A percentile compares a stretch with the other conserved stretches of the same genome.
Evolutionary conservation across 2,797 vertebrate species (phyloP).

Genomic region (Luscinia luscinia): DNA sequence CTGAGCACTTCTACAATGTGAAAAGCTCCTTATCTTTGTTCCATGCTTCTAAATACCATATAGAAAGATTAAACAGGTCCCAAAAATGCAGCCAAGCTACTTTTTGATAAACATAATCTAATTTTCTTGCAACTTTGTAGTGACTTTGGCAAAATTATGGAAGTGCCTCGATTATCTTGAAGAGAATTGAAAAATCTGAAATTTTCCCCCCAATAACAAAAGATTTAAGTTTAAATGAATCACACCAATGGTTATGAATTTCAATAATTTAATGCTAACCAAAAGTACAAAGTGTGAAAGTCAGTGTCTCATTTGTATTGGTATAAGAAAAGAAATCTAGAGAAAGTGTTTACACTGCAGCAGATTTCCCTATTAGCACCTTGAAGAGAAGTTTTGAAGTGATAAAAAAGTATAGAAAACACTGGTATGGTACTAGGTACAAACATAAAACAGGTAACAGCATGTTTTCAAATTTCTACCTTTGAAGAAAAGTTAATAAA

Average conservation of each 20-base stretch:
- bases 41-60: not conserved
- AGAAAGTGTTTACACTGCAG: conserved; percentile 63
- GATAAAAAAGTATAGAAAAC: conserved; percentile 63
- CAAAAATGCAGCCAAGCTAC: not conserved
- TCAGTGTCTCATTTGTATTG: conserved; percentile 55
- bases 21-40: not conserved
- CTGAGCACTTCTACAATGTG: not conserved
- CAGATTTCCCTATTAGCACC: conserved; percentile 76
- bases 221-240: not conserved
- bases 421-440: not conserved
- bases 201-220: not conserved
- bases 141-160: not conserved
- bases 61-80: not conserved
- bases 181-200: not conserved
- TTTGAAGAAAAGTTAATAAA: conserved; percentile 24
- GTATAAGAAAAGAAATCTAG: conserved; percentile 63
- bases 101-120: not conserved
- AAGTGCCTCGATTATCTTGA: not conserved
- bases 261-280: conserved; percentile 82
- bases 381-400: conserved; percentile 67
- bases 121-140: not conserved
- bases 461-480: conserved; percentile 17
- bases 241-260: conserved; percentile 39
- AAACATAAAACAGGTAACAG: not conserved
- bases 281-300: conserved; percentile 79